Evolutionary conservation across 2,797 vertebrate genomes (phyloP).

Genomic region (Moxostoma hubbsi): DNA sequence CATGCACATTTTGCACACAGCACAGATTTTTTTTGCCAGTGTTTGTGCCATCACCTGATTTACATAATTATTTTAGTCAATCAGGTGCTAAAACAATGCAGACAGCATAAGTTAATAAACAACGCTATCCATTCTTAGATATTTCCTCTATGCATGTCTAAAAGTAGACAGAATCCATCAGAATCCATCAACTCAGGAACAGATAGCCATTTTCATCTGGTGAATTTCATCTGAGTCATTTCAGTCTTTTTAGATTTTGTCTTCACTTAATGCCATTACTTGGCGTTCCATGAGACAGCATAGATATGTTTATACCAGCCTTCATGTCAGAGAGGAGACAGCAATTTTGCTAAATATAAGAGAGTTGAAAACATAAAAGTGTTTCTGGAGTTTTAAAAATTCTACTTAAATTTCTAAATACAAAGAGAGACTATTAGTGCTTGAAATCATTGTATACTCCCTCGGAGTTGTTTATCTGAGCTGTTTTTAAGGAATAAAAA

Average conservation of each 20-base stretch:
- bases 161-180: conserved; percentile 34
- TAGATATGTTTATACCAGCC: conserved; percentile 41
- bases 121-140: too few relatives aligned
- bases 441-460: neutral
- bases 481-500: neutral
- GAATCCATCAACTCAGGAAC: conserved; percentile 46
- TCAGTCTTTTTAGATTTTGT: conserved; percentile 52
- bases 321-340: conserved; percentile 47
- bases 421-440: neutral
- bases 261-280: conserved; percentile 57
- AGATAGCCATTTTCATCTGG: conserved; percentile 45
- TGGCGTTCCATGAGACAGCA: conserved; percentile 52
- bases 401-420: conserved; percentile 19
- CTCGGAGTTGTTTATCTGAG: neutral
- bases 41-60: too few relatives aligned
- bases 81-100: too few relatives aligned
- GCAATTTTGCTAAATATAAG: conserved; percentile 27
- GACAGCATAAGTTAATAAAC: too few relatives aligned
- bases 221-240: conserved; percentile 53
- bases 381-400: conserved; percentile 22
- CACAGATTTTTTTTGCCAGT: too few relatives aligned
- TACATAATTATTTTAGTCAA: too few relatives aligned
- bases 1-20: too few relatives aligned
- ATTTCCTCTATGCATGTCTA: neutral
- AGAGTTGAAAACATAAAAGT: conserved; percentile 29